Percentiles rank a stretch among this genome's conserved stretches.
These are phyloP conservation scores for Drosophila funebris DNA, from an alignment of 1,140 invertebrate genomes.

Conservation along the genomic window DNA sequence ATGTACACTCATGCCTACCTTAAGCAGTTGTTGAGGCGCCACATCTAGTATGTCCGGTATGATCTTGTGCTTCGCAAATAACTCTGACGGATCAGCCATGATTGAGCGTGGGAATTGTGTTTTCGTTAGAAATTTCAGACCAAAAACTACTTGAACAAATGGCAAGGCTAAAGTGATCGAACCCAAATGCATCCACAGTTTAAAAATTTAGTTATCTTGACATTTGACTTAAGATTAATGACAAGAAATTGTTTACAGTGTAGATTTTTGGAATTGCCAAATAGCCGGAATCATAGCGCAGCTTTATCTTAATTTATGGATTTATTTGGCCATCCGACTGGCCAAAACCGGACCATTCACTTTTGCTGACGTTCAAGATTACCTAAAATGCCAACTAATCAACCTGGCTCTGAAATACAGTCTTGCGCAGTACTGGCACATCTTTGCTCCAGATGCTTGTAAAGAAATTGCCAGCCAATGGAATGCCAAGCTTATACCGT, in stretches of 20 bases:
- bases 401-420: neutral
- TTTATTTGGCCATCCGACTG: slow-evolving; percentile 41
- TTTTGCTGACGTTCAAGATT: neutral
- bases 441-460: slow-evolving; percentile 49
- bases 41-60: slow-evolving; percentile 48
- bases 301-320: slow-evolving; percentile 46
- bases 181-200: neutral
- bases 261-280: slow-evolving; percentile 3
- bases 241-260: slow-evolving; percentile 23
- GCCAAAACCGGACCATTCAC: slow-evolving; percentile 33
- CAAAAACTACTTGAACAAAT: too few relatives aligned
- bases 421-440: slow-evolving; percentile 45
- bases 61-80: slow-evolving; percentile 52
- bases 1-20: slow-evolving; percentile 28
- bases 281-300: slow-evolving; percentile 8
- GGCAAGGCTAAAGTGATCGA: neutral
- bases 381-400: slow-evolving; percentile 12
- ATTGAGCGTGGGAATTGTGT: neutral
- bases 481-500: slow-evolving; percentile 91
- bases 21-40: slow-evolving; percentile 37
- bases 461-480: slow-evolving; percentile 94
- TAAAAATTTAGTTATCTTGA: neutral
- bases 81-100: slow-evolving; percentile 31
- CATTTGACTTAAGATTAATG: slow-evolving; percentile 1
- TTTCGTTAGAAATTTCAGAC: neutral